These are phyloP conservation scores for Microctonus hyperodae DNA, from an alignment of 2,888 invertebrate species.

Conservation along the genomic window DNA sequence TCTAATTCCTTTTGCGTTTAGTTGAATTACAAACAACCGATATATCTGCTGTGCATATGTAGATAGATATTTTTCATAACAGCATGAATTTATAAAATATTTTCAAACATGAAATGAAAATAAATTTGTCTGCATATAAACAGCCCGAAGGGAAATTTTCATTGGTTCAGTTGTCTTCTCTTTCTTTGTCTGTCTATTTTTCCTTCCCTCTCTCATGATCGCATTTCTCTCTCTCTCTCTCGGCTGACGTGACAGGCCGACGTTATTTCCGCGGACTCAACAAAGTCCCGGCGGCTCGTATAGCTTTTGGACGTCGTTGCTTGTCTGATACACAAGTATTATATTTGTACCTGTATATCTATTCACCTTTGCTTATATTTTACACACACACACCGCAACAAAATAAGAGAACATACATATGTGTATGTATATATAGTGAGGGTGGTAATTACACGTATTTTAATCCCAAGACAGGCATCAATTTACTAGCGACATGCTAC, in stretches of 20 bases:
- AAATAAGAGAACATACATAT: too few relatives aligned
- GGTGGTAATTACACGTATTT: slow-evolving; percentile 48
- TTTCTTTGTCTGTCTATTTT: too few relatives aligned
- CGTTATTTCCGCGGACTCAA: slow-evolving; percentile 18
- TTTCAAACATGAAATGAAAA: not conserved
- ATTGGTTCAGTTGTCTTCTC: slow-evolving; percentile 30
- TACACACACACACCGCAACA: not conserved
- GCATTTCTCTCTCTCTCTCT: not conserved
- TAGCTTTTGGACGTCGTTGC: slow-evolving; percentile 5
- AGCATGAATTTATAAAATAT: not conserved
- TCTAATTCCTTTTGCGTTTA: too few relatives aligned
- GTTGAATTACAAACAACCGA: too few relatives aligned
- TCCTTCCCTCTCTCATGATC: not conserved
- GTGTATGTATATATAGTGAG: slow-evolving; percentile 24
- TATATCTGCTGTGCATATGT: slow-evolving; percentile 1
- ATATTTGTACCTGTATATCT: too few relatives aligned
- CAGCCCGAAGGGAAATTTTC: slow-evolving; percentile 6
- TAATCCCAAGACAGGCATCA: slow-evolving; percentile 49
- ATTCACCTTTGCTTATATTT: too few relatives aligned
- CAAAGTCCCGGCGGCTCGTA: slow-evolving; percentile 3
- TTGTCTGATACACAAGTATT: not conserved
- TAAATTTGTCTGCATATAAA: not conserved
- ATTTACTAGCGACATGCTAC: slow-evolving; percentile 50
- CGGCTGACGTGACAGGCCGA: slow-evolving; percentile 21
- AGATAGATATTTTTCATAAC: slow-evolving; percentile 7